Evolutionary conservation across 2,113 vertebrate species (phyloP).

Genomic region (Mormyrus lacerda): DNA sequence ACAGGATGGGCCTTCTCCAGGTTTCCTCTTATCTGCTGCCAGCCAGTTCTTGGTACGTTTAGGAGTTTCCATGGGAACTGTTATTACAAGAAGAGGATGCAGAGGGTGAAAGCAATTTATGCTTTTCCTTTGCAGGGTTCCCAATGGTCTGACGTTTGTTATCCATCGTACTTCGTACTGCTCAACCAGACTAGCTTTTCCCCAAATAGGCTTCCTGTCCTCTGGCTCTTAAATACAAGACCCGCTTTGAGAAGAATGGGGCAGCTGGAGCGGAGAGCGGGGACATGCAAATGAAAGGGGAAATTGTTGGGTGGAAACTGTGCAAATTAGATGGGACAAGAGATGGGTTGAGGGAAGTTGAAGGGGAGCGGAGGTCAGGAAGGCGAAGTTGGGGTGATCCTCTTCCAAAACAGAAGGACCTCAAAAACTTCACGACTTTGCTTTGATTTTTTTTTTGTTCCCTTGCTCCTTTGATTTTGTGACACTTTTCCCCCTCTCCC

Average conservation of each 20-base stretch:
- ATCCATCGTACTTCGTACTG: slow-evolving; percentile 10
- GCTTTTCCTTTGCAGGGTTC: not conserved
- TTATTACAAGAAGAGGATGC: not conserved
- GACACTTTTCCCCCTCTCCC: slow-evolving; percentile 9
- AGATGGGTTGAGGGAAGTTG: slow-evolving; percentile 44
- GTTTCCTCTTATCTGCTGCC: slow-evolving; percentile 11
- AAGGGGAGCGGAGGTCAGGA: slow-evolving; percentile 38
- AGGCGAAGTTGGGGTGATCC: slow-evolving; percentile 13
- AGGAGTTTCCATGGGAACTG: slow-evolving; percentile 14
- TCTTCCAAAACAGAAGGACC: slow-evolving; percentile 17
- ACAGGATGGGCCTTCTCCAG: slow-evolving; percentile 1
- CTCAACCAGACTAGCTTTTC: slow-evolving; percentile 47
- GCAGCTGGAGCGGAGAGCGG: slow-evolving; percentile 48
- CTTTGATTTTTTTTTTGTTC: slow-evolving; percentile 22
- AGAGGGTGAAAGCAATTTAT: slow-evolving; percentile 6
- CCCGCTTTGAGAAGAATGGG: slow-evolving; percentile 52
- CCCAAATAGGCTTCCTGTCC: slow-evolving; percentile 53
- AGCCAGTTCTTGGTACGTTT: not conserved
- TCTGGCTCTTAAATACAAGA: slow-evolving; percentile 49
- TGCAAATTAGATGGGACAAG: slow-evolving; percentile 60
- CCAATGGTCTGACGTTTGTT: slow-evolving; percentile 27
- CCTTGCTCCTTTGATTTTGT: slow-evolving; percentile 47
- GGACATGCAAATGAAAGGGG: slow-evolving; percentile 50
- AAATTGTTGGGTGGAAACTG: slow-evolving; percentile 65
- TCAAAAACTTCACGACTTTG: slow-evolving; percentile 27